Base-by-base conservation (phyloP, 1,140 invertebrate genomes). In the Hypsibius dujardini region DNA sequence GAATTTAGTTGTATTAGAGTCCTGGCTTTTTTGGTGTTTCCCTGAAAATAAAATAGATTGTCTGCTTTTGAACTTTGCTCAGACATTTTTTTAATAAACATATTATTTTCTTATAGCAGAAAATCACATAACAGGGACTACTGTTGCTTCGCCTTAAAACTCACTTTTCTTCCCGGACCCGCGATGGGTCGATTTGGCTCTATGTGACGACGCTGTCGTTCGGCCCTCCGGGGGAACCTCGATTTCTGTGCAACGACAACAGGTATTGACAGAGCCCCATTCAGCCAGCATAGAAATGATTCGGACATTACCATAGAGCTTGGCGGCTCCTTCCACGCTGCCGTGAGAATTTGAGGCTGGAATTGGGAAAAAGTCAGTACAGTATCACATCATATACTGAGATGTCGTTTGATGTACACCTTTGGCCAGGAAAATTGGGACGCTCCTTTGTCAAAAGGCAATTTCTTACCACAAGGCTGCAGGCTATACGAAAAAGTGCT, bases 341-440 rank as follows among this genome's bases (percentile, higher is more conserved):
- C 62, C 62, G 45, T 67, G 62, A 42, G 42, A 67, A 42, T 67
- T 67, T 15, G 62, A 67, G 42, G 62, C 62, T 67, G 62, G 12
- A 67, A 0, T 12, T 56, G n/a, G 50, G 50, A 56, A 56, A 56
- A 56, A 56, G 50, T 28, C 28, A 28, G 28, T 28, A 28, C 28
- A 28, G 28, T 28, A 28, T 28, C 28, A 28, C 28, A 28, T 28
- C 28, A 28, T 28, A 28, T 28, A 56, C 50, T 56, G 50, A 56
- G 7, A 56, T 56, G 7, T 56, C 50, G 7, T 56, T 56, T 56
- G n/a, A 28, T 28, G 28, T 28, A 28, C 28, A 28, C 28, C 28
- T 28, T 28, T 28, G 28, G 28, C 28, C 28, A 28, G 28, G 28
- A 28, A 28, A 28, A 28, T 28, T 28, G 28, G 28, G 28, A 28